Conservation (phyloP, 2,113 vertebrate species). For the Accipiter cooperii region DNA sequence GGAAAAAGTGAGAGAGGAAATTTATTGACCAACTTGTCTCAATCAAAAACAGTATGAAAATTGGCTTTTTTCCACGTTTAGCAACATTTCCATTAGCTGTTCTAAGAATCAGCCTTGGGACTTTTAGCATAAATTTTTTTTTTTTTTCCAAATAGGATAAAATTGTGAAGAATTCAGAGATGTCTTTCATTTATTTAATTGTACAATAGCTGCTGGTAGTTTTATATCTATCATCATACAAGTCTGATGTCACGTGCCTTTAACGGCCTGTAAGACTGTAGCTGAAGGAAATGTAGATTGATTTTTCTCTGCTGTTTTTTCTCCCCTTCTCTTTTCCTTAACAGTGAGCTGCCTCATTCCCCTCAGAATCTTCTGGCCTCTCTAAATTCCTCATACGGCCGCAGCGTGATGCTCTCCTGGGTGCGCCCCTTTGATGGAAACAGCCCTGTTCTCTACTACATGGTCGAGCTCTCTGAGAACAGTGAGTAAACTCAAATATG, state of each 20-base stretch:
- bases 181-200: constrained; percentile 31
- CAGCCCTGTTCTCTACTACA: constrained; percentile 88
- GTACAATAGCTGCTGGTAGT: neutral
- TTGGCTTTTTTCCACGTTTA: neutral
- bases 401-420: constrained; percentile 87
- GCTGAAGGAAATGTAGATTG: neutral
- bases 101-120: neutral
- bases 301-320: neutral
- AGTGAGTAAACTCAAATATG: constrained; percentile 70
- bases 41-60: neutral
- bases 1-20: neutral
- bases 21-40: constrained; percentile 30
- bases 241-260: neutral
- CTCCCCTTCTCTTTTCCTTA: neutral
- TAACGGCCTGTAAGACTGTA: neutral
- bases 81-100: neutral
- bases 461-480: constrained; percentile 94
- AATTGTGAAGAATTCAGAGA: neutral
- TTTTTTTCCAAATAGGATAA: neutral
- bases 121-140: neutral
- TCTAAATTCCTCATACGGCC: constrained; percentile 78
- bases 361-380: constrained; percentile 87
- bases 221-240: neutral
- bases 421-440: constrained; percentile 93
- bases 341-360: constrained; percentile 90